Base-by-base conservation (phyloP, 1,140 invertebrate genomes). In the Scaptomyza hsui region DNA sequence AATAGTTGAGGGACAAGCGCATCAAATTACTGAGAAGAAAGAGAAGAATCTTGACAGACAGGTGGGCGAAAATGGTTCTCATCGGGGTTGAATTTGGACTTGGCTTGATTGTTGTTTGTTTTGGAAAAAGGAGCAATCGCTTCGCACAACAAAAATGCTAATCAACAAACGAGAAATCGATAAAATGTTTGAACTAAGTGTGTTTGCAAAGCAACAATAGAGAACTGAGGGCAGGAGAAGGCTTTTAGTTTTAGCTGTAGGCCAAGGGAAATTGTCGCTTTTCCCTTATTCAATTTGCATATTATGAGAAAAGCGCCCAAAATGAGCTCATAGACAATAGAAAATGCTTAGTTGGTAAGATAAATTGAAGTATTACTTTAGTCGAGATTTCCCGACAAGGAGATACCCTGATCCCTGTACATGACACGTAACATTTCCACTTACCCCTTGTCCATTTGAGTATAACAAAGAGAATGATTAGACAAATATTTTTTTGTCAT, bases 91-190 rank as follows among this genome's bases (percentile, higher is more conserved):
- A 53, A 51, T 13, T 26, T 29, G n/a, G n/a, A 5, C 15, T 15
- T 32, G 9, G 65, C 39, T 57, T 69, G 57, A 73, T 60, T 64
- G 48, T 71, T 80, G 59, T 74, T 61, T 72, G 52, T 56, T 74
- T 75, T 65, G 32, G 32, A 52, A 60, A 29, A 65, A 47, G 62
- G 64, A 63, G 47, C 47, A 63, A 59, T 53, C 52, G 62, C 59
- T 37, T 35, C 51, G 57, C 1, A 29, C 26, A 29, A 29, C 70
- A 51, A 86, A 83, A 86, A 85, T 85, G 81, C 73, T 80, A 85
- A 80, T 85, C 81, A 86, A 86, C 68, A 88, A 21, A 88, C 68
- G 59, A 70, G 74, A 29, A 29, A 86, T 86, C 81, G 81, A 86
- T 86, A 76, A 29, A 68, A 72, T 76, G 70, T 72, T 75, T 63